A percentile compares a stretch with the other conserved stretches of the same genome.
phyloP scores from a whole-genome alignment of 2,113 vertebrate genomes.

The Anser cygnoides region DNA sequence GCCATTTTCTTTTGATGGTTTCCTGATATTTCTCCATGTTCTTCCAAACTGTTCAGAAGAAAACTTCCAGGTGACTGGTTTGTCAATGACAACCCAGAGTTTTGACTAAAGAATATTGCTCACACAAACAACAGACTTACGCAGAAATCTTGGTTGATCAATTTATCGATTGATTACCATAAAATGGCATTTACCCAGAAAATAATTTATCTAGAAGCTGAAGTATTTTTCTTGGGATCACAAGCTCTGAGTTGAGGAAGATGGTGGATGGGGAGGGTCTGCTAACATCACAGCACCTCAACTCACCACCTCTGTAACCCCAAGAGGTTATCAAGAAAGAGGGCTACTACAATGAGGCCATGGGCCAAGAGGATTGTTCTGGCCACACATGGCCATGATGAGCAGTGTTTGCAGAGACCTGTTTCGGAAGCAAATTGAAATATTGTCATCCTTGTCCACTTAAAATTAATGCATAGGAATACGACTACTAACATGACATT shows the following conservation, averaged over 20 bases:
- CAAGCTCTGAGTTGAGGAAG: background rate
- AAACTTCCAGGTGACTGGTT: background rate
- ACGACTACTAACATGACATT: background rate
- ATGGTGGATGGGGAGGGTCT: too few species aligned
- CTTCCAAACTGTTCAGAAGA: background rate
- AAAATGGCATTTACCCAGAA: background rate
- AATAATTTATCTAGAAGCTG: background rate
- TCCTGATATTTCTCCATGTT: background rate
- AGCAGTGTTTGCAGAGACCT: background rate
- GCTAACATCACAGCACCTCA: background rate
- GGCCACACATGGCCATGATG: too few species aligned
- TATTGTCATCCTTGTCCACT: background rate
- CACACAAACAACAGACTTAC: background rate
- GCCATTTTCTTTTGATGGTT: accelerated
- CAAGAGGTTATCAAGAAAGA: background rate
- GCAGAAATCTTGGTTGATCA: background rate
- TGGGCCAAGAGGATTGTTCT: too few species aligned
- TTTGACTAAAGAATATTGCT: background rate
- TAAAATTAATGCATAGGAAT: background rate
- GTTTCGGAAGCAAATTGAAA: background rate
- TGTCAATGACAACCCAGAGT: background rate
- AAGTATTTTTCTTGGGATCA: background rate
- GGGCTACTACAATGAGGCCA: background rate
- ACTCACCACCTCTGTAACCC: background rate
- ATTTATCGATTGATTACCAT: background rate